Evolutionary conservation across 1,140 invertebrate species (phyloP), one percentile per base, ranked within the genome.

Genomic region (Bombus soroeensis): DNA sequence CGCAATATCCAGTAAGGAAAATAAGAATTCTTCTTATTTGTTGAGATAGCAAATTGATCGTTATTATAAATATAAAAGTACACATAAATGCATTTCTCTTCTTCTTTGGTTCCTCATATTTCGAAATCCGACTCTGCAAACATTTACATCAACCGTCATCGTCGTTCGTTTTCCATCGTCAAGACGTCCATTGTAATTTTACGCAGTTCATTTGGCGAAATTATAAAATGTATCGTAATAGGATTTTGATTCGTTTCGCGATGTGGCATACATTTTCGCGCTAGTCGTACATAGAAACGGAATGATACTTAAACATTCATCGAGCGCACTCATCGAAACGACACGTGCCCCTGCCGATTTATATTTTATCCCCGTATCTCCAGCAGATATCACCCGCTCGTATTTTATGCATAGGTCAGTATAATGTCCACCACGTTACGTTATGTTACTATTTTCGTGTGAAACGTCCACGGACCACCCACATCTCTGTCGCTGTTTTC

Each of bases 231-330:
- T 6, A 32, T 78, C 39, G 59, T 79, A 66, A 47, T 62, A 47
- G 62, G 22, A 66, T 47, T 68, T 66, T 68, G 39, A 79, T 79
- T 47, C 39, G 22, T 9, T 32, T 62, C 59, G 22, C 43, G 41
- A 43, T 34, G 76, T 22, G n/a, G 22, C 59, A 43, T 68, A 79
- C 28, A 47, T 79, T 79, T 37, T 66, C 62, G 25, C 12, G 62
- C 39, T n/a, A n/a, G 47, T 59, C 59, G 59, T 64, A 47, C 15
- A 41, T 79, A 13, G 22, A 18, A 47, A 47, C n/a, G 32, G 41
- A 47, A 79, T 79, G 47, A 79, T 32, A 66, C 62, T 68, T 79
- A 79, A 79, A 79, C 39, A 79, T 68, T 62, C 77, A 79, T 79
- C 77, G 66, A 68, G 41, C 59, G 43, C 39, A 47, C 62, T 79